Evolutionary conservation across 2,888 invertebrate genomes (phyloP).

Genomic region (Brachypterus glaber): DNA sequence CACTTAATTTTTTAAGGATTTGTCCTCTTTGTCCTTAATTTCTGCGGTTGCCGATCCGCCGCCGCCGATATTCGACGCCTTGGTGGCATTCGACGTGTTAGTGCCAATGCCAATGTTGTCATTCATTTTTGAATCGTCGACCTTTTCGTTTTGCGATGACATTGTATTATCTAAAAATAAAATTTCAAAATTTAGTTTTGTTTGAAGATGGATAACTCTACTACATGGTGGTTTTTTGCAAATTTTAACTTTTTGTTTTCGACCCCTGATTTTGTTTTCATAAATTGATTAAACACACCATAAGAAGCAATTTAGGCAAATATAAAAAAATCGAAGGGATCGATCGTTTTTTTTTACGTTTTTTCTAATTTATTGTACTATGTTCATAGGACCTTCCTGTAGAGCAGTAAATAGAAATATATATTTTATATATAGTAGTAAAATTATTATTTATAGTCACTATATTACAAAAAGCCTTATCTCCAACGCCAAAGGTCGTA

Average conservation of each 20-base stretch:
- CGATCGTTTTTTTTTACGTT: no score
- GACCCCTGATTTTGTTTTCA: background rate
- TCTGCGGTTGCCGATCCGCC: slow-evolving; percentile 13
- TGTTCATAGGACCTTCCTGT: no score
- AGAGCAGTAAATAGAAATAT: no score
- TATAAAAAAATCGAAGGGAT: no score
- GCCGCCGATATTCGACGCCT: background rate
- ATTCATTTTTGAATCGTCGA: slow-evolving; percentile 34
- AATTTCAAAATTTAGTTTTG: slow-evolving; percentile 10
- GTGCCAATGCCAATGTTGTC: slow-evolving; percentile 22
- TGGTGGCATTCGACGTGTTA: background rate
- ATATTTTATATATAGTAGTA: no score
- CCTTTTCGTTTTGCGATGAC: slow-evolving; percentile 35
- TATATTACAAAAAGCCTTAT: no score
- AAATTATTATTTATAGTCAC: no score
- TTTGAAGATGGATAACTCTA: background rate
- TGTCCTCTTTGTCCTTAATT: slow-evolving; percentile 31
- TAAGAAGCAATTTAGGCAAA: slow-evolving; percentile 1
- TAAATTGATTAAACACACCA: background rate
- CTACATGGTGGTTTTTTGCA: no score
- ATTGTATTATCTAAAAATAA: slow-evolving; percentile 28
- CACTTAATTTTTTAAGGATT: no score
- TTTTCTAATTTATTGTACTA: no score
- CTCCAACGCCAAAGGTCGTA: no score
- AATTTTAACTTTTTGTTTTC: no score